Evolutionary conservation across 2,797 vertebrate genomes (phyloP).

Genomic region (Megalops cyprinoides): DNA sequence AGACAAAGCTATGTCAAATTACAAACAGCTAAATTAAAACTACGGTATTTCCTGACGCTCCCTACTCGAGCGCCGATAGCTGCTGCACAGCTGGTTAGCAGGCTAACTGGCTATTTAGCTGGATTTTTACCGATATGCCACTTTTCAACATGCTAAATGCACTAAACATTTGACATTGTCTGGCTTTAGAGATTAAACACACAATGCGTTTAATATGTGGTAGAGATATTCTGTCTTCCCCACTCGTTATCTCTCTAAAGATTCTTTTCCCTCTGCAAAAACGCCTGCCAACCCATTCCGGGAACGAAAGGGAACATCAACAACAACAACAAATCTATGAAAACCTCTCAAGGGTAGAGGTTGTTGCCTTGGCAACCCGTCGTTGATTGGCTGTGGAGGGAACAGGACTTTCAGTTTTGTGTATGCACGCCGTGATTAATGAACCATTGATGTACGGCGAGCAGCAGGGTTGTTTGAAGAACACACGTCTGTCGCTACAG

Average conservation of each 20-base stretch:
- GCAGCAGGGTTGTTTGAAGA: conserved; percentile 45
- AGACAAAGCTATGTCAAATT: too few species aligned
- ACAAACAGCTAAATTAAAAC: too few species aligned
- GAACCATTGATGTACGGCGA: conserved; percentile 54
- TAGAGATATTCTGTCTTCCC: conserved; percentile 5
- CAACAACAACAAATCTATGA: conserved; percentile 53
- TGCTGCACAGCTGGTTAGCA: too few species aligned
- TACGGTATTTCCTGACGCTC: too few species aligned
- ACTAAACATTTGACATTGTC: too few species aligned
- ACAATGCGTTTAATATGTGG: too few species aligned
- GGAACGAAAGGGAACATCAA: conserved; percentile 61
- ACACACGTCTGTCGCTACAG: conserved; percentile 5
- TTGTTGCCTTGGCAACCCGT: conserved; percentile 80
- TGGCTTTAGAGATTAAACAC: too few species aligned
- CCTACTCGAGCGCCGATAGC: too few species aligned
- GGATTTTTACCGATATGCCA: too few species aligned
- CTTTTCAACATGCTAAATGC: too few species aligned
- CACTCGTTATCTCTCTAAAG: not conserved
- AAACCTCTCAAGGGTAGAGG: conserved; percentile 78
- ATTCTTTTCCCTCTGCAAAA: conserved; percentile 19
- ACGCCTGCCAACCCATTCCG: conserved; percentile 59
- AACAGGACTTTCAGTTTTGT: conserved; percentile 62
- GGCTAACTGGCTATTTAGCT: too few species aligned
- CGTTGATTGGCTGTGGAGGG: conserved; percentile 65
- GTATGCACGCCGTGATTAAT: conserved; percentile 69